Conservation (phyloP, 2,888 invertebrate genomes). For the Laspeyria flexula region DNA sequence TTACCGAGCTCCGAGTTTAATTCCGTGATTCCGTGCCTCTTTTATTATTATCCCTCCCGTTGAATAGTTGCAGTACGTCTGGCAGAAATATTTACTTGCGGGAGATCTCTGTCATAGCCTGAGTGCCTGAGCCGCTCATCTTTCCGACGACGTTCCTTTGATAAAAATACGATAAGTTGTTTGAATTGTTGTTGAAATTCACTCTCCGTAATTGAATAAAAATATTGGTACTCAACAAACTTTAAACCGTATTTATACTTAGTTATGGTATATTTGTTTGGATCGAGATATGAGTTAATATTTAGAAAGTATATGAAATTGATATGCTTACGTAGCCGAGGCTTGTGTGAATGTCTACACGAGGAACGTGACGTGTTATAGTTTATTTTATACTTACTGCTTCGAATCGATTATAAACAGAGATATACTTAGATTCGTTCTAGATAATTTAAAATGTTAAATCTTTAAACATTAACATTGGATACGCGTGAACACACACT, state of each 20-base stretch:
- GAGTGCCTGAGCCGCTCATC: conserved; percentile 5
- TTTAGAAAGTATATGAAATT: conserved; percentile 9
- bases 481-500: not conserved
- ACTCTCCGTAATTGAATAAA: conserved; percentile 34
- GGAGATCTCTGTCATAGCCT: conserved; percentile 27
- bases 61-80: conserved; percentile 39
- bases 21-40: no score
- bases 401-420: not conserved
- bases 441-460: not conserved
- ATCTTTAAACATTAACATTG: not conserved
- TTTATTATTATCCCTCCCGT: no score
- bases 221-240: conserved; percentile 6
- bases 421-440: not conserved
- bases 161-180: conserved; percentile 39
- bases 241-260: not conserved
- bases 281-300: not conserved
- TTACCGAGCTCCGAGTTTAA: no score
- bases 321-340: conserved; percentile 1
- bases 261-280: conserved; percentile 6
- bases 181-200: conserved; percentile 30
- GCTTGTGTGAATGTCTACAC: not conserved
- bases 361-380: not conserved
- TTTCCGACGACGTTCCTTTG: conserved; percentile 26
- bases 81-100: conserved; percentile 53
- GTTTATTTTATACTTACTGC: not conserved